Conservation (phyloP, 2,888 invertebrate genomes). For the Galerucella calmariensis region DNA sequence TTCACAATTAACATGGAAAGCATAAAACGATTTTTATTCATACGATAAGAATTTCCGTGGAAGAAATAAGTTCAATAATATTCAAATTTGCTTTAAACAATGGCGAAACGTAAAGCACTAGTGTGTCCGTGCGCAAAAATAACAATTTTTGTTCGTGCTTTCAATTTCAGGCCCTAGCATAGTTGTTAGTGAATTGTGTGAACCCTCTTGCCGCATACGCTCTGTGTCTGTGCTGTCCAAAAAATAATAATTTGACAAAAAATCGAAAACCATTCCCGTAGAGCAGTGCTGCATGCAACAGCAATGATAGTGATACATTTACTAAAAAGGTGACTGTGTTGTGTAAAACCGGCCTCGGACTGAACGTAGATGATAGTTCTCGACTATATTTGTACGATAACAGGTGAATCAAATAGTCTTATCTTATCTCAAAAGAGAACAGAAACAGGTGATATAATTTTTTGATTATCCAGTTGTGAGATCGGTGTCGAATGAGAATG, state of each 20-base stretch:
- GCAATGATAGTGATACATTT: conserved; percentile 5
- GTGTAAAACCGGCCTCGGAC: conserved; percentile 42
- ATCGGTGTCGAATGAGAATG: conserved; percentile 69
- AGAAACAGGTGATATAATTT: conserved; percentile 50
- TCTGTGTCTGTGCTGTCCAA: conserved; percentile 44
- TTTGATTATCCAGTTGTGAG: conserved; percentile 53
- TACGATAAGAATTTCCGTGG: not conserved
- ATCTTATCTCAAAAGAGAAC: conserved; percentile 51
- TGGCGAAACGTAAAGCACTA: conserved; percentile 39
- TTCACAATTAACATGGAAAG: too few relatives aligned
- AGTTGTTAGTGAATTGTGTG: conserved; percentile 46
- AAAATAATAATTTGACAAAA: not conserved
- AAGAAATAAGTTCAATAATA: not conserved
- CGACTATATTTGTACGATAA: conserved; percentile 50
- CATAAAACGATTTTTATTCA: not conserved
- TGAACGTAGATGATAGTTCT: conserved; percentile 32
- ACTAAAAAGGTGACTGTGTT: conserved; percentile 41
- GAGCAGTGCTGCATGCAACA: conserved; percentile 11
- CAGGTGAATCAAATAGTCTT: conserved; percentile 49
- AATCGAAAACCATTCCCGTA: conserved; percentile 14
- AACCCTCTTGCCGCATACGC: conserved; percentile 46
- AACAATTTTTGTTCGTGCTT: conserved; percentile 46
- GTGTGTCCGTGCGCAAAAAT: conserved; percentile 48
- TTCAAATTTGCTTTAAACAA: not conserved
- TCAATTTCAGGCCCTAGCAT: conserved; percentile 52